Evolutionary conservation across 2,113 vertebrate species (phyloP).

Genomic region (Ascaphus truei): DNA sequence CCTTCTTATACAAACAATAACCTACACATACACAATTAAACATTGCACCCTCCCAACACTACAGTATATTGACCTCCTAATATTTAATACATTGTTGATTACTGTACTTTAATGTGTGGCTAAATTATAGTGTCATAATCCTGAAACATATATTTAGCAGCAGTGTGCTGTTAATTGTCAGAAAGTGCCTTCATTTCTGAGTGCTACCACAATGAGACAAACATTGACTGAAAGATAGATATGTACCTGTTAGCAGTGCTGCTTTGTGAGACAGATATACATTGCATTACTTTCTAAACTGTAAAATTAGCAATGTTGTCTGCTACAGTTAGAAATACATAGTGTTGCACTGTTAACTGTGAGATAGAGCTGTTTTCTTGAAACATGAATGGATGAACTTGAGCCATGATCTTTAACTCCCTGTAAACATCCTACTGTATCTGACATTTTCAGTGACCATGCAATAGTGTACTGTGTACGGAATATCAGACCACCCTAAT

Average conservation of each 20-base stretch:
- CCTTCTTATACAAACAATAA: too few relatives aligned
- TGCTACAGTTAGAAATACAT: neutral
- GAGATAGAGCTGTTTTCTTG: neutral
- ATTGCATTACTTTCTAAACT: neutral
- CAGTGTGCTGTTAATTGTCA: constrained; percentile 26
- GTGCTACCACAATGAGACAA: neutral
- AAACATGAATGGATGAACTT: too few relatives aligned
- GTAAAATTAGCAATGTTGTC: constrained; percentile 21
- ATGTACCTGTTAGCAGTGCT: neutral
- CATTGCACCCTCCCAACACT: too few relatives aligned
- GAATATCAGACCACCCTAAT: too few relatives aligned
- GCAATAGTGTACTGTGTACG: too few relatives aligned
- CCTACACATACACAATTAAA: too few relatives aligned
- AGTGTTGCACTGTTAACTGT: neutral
- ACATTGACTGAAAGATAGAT: constrained; percentile 4
- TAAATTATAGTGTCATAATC: neutral
- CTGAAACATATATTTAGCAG: constrained; percentile 8
- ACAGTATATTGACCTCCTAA: too few relatives aligned
- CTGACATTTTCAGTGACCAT: too few relatives aligned
- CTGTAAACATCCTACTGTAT: too few relatives aligned
- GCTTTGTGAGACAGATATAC: constrained; percentile 6
- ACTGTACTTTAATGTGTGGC: too few relatives aligned
- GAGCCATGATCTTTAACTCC: too few relatives aligned
- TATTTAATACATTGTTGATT: too few relatives aligned
- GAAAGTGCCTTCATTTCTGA: constrained; percentile 6